Evolutionary conservation across 1,140 invertebrate genomes (phyloP).

Genomic region (Popillia japonica): DNA sequence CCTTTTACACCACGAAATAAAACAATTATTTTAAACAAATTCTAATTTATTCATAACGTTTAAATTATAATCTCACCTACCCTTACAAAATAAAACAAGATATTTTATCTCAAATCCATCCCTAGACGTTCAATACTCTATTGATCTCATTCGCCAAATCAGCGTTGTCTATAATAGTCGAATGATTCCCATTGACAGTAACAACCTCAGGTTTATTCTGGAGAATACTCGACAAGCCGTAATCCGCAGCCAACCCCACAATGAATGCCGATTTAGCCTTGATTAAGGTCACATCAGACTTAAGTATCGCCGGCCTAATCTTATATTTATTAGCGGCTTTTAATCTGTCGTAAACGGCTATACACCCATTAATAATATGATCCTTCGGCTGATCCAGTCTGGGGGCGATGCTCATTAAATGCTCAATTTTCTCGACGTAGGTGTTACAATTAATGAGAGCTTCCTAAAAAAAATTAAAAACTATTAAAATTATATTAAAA

Average conservation of each 20-base stretch:
- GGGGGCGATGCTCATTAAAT: neutral
- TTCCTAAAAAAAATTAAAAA: neutral
- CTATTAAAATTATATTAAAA: neutral
- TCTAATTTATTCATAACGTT: too few species aligned
- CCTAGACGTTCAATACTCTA: neutral
- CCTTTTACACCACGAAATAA: too few species aligned
- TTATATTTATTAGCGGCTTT: conserved; percentile 66
- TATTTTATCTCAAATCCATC: too few species aligned
- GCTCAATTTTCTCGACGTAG: neutral
- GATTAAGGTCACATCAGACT: conserved; percentile 69
- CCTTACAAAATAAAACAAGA: too few species aligned
- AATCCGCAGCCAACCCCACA: conserved; percentile 66
- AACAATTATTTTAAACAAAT: too few species aligned
- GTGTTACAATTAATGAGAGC: neutral
- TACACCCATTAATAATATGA: neutral
- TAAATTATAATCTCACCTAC: too few species aligned
- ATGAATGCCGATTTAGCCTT: conserved; percentile 62
- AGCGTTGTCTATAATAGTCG: conserved; percentile 72
- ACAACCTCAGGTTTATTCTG: conserved; percentile 64
- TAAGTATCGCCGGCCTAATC: conserved; percentile 65
- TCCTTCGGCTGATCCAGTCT: neutral
- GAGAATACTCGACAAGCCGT: conserved; percentile 68
- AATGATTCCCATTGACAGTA: conserved; percentile 74
- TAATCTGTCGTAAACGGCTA: conserved; percentile 53
- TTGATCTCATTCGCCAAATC: conserved; percentile 69